phyloP scores from a whole-genome alignment of 2,113 vertebrate species.

The Calidris pygmaea region DNA sequence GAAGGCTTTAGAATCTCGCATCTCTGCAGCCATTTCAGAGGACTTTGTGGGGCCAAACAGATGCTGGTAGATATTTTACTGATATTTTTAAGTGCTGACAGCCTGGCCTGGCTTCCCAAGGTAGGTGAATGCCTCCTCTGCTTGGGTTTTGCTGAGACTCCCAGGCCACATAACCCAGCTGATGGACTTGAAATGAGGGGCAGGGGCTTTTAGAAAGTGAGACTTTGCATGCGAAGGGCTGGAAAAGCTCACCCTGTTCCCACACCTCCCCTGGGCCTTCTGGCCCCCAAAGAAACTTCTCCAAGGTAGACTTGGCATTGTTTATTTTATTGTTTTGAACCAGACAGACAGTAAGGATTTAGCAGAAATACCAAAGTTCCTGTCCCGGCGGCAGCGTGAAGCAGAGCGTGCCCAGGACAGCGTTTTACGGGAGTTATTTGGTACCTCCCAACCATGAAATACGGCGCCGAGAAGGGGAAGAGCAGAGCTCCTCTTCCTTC shows the following conservation, averaged over 20 bases:
- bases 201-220: background rate
- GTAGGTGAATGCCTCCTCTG: background rate
- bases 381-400: background rate
- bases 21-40: background rate
- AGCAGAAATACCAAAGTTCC: constrained; percentile 26
- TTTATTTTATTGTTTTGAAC: constrained; percentile 37
- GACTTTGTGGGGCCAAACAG: background rate
- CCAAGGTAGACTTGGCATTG: background rate
- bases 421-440: constrained; percentile 45
- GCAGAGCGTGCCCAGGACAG: background rate
- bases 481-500: background rate
- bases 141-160: background rate
- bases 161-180: background rate
- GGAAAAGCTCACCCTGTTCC: background rate
- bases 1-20: background rate
- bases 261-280: background rate
- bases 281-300: background rate
- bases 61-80: background rate
- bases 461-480: background rate
- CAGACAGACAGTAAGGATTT: background rate
- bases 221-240: background rate
- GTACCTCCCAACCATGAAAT: constrained; percentile 59
- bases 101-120: background rate
- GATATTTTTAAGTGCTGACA: background rate
- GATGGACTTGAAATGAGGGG: background rate